Evolutionary conservation across 1,140 invertebrate genomes (phyloP).

Genomic region (Diorhabda elongata): DNA sequence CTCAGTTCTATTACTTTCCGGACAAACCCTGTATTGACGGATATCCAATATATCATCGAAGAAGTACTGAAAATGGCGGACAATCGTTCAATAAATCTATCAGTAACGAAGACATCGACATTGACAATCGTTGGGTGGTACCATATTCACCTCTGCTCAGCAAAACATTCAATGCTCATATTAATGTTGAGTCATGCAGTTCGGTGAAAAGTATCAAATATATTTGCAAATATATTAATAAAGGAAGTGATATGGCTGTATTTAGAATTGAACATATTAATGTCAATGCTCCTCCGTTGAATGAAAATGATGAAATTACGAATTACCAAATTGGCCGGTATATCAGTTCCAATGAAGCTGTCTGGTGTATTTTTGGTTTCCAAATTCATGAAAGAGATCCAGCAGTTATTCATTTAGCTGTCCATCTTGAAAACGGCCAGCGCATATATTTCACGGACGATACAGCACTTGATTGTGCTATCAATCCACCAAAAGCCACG

Average conservation of each 20-base stretch:
- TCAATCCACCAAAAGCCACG: conserved; percentile 32
- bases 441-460: conserved; percentile 33
- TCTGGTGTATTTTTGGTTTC: conserved; percentile 45
- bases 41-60: conserved; percentile 40
- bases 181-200: conserved; percentile 47
- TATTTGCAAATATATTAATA: conserved; percentile 49
- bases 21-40: conserved; percentile 17
- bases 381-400: conserved; percentile 44
- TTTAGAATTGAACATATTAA: conserved; percentile 39
- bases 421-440: conserved; percentile 1
- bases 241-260: conserved; percentile 37
- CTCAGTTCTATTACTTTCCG: too few species aligned
- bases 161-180: conserved; percentile 42
- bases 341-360: conserved; percentile 16
- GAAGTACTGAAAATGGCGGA: conserved; percentile 30
- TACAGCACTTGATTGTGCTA: conserved; percentile 25
- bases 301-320: conserved; percentile 44
- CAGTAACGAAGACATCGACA: conserved; percentile 24
- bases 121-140: conserved; percentile 44
- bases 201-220: conserved; percentile 47
- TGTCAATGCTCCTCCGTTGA: conserved; percentile 30
- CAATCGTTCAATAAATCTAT: conserved; percentile 41
- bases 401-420: conserved; percentile 39
- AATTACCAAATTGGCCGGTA: conserved; percentile 39
- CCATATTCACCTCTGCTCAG: conserved; percentile 45